These are phyloP conservation scores for Frankliniella fusca DNA, from an alignment of 2,888 invertebrate species.

Conservation along the genomic window DNA sequence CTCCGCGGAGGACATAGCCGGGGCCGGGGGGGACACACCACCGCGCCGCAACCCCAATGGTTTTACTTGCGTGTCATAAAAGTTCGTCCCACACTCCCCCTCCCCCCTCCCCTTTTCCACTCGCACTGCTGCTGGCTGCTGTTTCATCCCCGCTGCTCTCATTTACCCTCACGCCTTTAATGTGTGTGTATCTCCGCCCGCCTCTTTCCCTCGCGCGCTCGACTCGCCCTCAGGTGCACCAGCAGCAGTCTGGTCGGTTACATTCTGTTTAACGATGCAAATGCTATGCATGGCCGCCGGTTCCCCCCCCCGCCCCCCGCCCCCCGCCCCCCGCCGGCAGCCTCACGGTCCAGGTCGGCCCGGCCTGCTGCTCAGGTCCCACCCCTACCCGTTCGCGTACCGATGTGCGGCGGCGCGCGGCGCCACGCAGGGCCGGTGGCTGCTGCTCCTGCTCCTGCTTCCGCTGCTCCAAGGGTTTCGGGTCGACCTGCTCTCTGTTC, in stretches of 20 bases:
- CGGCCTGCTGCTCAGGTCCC: background rate
- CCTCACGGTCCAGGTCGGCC: background rate
- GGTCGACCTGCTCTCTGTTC: no score
- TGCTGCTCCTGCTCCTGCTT: no score
- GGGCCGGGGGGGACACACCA: no score
- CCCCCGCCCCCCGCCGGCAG: background rate
- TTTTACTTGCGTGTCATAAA: constrained; percentile 10
- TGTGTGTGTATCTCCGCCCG: no score
- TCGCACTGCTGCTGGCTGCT: background rate
- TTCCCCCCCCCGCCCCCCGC: background rate
- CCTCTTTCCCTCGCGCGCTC: background rate
- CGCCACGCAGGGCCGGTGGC: no score
- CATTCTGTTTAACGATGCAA: background rate
- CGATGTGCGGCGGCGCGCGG: no score
- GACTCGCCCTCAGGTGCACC: background rate
- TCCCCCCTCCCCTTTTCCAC: background rate
- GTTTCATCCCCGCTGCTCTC: background rate
- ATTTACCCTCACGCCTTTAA: background rate
- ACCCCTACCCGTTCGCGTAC: background rate
- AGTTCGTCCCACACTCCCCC: background rate
- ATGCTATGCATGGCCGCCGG: constrained; percentile 1
- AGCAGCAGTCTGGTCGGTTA: background rate
- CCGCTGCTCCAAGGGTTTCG: no score
- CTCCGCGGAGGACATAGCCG: background rate
- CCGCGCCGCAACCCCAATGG: background rate